These are phyloP conservation scores for Rosalia funebris DNA, from an alignment of 2,888 invertebrate species.

Conservation along the genomic window DNA sequence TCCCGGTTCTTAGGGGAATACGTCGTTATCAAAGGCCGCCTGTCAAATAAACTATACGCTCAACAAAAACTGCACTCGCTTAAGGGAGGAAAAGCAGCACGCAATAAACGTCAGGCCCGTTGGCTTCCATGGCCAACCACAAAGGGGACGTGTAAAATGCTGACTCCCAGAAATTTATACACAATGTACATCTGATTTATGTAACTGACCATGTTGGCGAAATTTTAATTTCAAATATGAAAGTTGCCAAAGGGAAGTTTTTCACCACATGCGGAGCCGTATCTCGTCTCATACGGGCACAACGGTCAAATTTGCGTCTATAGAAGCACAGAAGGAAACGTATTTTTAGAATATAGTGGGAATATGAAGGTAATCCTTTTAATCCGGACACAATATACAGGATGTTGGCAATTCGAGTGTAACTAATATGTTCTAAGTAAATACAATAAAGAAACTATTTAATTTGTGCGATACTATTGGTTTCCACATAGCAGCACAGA, in stretches of 20 bases:
- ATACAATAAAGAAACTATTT: too few species aligned
- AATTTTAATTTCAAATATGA: conserved; percentile 30
- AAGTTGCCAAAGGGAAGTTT: conserved; percentile 32
- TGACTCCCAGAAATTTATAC: conserved; percentile 42
- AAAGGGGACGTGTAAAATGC: conserved; percentile 47
- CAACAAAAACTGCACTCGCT: conserved; percentile 48
- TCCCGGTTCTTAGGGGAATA: conserved; percentile 38
- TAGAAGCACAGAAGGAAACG: too few species aligned
- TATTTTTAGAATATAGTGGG: too few species aligned
- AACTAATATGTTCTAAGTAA: too few species aligned
- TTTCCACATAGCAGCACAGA: too few species aligned
- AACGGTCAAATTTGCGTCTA: too few species aligned
- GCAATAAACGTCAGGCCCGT: conserved; percentile 53
- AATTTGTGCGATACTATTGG: too few species aligned
- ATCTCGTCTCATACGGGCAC: too few species aligned
- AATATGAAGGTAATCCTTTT: too few species aligned
- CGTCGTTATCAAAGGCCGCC: conserved; percentile 43
- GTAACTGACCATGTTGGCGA: conserved; percentile 35
- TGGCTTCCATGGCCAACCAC: conserved; percentile 45
- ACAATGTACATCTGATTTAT: conserved; percentile 45
- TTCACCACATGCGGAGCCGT: neutral
- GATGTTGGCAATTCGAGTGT: too few species aligned
- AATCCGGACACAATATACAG: too few species aligned
- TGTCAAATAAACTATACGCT: conserved; percentile 51
- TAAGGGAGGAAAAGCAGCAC: conserved; percentile 50